Base-by-base conservation (phyloP, 2,888 invertebrate species). In the Unio delphinus region DNA sequence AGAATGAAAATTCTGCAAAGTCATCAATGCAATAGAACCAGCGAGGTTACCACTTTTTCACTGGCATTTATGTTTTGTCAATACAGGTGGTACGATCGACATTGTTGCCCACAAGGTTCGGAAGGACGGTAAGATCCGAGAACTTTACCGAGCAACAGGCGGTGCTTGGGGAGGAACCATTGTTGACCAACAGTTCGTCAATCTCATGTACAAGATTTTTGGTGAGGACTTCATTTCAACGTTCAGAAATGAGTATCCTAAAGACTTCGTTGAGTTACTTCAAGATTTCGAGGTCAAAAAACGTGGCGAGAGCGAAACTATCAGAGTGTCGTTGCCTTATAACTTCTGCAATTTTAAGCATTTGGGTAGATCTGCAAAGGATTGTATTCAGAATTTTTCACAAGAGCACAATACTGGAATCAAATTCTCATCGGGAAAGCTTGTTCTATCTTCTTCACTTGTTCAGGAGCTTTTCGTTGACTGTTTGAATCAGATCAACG, bases 251-350 rank as follows among this genome's bases (percentile, higher is more conserved):
- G 82, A 84, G 30, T 84, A 73, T 70, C 83, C 85, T 23, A 86
- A 86, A 70, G 85, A 85, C 73, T 85, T 80, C 65, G 83, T 85
- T 26, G 85, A 86, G 74, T 75, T 86, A 1, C 65, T 85, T 45
- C 84, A 85, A 75, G 86, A 86, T 67, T 87, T 87, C 69, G 87
- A 87, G 71, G 84, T 86, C 30, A 85, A 85, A 73, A 87, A 87
- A 70, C 75, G 85, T 17, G 85, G 87, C 4, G 86, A 87, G 61
- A 82, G 84, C 68, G 86, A 84, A 8, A 85, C 83, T 68, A 82
- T 87, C 28, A 68, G 87, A 54, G 85, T 86, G 23, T 86, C 85
- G 1, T 68, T 87, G 59, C 85, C 85, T 30, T 86, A 86, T 72
- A 87, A 87, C 68, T 86, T 86, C 70, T 86, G 86, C 63, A 85